Evolutionary conservation across 2,113 vertebrate species (phyloP).

Genomic region (Lucifuga dentata): DNA sequence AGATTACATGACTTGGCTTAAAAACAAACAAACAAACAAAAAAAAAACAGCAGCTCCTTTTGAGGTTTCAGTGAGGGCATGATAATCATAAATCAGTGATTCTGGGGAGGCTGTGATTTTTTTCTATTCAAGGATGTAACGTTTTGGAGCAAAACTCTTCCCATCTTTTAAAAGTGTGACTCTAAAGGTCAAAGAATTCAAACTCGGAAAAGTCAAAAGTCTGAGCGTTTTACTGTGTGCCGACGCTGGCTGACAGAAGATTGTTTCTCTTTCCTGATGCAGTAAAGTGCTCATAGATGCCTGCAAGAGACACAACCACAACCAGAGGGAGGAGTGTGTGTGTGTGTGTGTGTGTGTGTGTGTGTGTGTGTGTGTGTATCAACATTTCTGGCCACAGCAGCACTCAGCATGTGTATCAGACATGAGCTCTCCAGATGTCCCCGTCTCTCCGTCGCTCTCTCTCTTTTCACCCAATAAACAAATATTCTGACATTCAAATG

Average conservation of each 20-base stretch:
- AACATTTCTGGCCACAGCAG: slow-evolving; percentile 15
- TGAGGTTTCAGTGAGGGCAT: too few relatives aligned
- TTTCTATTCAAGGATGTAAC: not conserved
- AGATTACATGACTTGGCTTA: too few relatives aligned
- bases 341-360: not conserved
- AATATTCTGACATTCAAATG: slow-evolving; percentile 49
- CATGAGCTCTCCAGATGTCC: slow-evolving; percentile 13
- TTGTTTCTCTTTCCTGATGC: slow-evolving; percentile 67
- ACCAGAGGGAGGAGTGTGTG: slow-evolving; percentile 10
- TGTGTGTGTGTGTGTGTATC: not conserved
- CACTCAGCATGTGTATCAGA: slow-evolving; percentile 43
- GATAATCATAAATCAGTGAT: too few relatives aligned
- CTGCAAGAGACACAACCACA: slow-evolving; percentile 21
- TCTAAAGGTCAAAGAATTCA: not conserved
- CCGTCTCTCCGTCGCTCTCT: slow-evolving; percentile 18
- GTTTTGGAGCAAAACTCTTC: slow-evolving; percentile 36
- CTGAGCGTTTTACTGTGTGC: slow-evolving; percentile 4
- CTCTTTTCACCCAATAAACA: slow-evolving; percentile 40
- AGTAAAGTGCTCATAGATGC: slow-evolving; percentile 84
- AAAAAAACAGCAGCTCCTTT: too few relatives aligned
- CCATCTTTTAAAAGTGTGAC: slow-evolving; percentile 37
- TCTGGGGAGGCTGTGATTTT: too few relatives aligned
- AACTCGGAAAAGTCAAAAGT: not conserved
- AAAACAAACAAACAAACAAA: too few relatives aligned
- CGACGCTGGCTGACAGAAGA: slow-evolving; percentile 64